phyloP scores from a whole-genome alignment of 2,888 invertebrate species.

The Linyphia triangularis region DNA sequence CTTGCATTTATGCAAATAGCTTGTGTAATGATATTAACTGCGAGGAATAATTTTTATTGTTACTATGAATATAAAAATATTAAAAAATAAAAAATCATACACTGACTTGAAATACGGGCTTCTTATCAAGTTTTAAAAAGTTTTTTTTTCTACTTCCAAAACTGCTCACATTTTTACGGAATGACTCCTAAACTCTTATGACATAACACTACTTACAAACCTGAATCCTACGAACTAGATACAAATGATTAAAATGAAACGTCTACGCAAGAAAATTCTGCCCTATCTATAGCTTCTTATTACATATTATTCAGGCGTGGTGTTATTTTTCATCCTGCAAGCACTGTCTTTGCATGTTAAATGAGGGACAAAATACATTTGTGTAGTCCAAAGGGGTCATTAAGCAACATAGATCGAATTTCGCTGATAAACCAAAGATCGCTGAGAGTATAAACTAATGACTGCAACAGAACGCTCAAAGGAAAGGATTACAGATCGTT shows the following conservation, averaged over 20 bases:
- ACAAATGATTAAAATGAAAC: not conserved
- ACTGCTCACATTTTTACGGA: too few species aligned
- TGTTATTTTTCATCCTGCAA: not conserved
- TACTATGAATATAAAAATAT: too few species aligned
- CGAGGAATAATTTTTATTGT: too few species aligned
- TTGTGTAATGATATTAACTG: too few species aligned
- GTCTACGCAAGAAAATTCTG: not conserved
- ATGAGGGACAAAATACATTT: not conserved
- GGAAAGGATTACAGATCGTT: conserved; percentile 7
- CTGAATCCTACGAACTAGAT: not conserved
- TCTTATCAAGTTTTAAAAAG: too few species aligned
- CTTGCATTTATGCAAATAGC: too few species aligned
- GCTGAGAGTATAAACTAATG: not conserved
- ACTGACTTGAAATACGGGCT: too few species aligned
- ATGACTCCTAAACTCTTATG: not conserved
- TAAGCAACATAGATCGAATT: conserved; percentile 7
- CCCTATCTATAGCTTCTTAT: not conserved
- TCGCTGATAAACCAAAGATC: not conserved
- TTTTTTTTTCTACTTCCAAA: too few species aligned
- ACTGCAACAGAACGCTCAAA: not conserved
- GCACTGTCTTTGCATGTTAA: conserved; percentile 1
- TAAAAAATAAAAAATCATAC: too few species aligned
- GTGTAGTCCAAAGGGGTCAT: conserved; percentile 18
- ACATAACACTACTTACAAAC: not conserved
- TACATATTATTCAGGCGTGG: not conserved